These are phyloP conservation scores for Quadroppia sp. DNA, from an alignment of 2,888 invertebrate species.

Conservation along the genomic window DNA sequence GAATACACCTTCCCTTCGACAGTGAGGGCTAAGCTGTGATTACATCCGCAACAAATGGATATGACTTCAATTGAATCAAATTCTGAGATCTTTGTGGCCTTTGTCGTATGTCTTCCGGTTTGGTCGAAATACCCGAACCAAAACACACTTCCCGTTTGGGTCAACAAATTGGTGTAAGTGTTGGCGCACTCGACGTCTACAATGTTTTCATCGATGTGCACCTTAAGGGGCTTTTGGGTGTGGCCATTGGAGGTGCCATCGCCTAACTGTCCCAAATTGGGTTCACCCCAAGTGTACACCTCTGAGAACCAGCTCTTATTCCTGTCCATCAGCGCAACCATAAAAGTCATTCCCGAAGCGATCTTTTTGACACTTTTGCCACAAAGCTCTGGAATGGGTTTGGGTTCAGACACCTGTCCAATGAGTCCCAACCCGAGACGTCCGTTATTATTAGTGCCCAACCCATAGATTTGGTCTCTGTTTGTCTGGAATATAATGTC, in stretches of 20 bases:
- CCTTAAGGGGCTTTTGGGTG: no score
- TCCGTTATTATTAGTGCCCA: neutral
- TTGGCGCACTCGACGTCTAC: no score
- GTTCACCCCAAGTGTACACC: no score
- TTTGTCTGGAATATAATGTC: neutral
- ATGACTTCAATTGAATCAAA: neutral
- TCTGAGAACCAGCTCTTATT: no score
- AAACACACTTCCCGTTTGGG: neutral
- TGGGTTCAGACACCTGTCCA: neutral
- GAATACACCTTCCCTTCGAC: neutral
- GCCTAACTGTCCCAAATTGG: no score
- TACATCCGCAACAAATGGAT: neutral
- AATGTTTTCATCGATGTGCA: no score
- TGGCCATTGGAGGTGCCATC: no score
- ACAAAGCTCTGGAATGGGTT: neutral
- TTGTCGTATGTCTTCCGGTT: no score
- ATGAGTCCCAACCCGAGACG: neutral
- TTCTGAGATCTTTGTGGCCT: neutral
- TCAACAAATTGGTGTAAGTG: no score
- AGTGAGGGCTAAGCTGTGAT: neutral
- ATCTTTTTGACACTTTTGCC: neutral
- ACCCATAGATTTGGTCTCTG: neutral
- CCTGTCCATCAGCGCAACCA: neutral
- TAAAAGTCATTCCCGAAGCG: neutral
- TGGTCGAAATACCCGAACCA: neutral